Percentiles rank a stretch among this genome's conserved stretches.
phyloP scores from a whole-genome alignment of 1,140 invertebrate genomes.

The Aphis craccivora region DNA sequence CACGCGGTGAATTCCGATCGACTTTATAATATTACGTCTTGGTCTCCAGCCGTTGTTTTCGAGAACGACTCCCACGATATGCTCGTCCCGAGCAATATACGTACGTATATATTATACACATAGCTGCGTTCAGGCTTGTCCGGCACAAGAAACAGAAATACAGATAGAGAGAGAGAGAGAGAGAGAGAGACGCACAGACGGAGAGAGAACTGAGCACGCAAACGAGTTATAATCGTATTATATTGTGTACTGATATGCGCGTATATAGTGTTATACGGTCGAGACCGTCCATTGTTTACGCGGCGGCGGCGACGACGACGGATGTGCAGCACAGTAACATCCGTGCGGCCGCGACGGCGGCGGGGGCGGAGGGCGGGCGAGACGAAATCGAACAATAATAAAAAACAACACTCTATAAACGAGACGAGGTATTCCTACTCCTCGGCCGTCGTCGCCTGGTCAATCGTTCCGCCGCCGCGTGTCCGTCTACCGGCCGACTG shows the following conservation, averaged over 20 bases:
- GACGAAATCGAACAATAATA: background rate
- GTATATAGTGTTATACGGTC: background rate
- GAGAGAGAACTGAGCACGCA: background rate
- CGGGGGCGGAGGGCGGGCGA: background rate
- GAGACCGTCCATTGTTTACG: background rate
- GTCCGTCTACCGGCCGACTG: background rate
- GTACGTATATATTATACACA: background rate
- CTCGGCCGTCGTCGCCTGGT: background rate
- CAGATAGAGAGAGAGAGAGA: background rate
- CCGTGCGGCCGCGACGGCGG: no score
- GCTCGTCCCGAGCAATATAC: background rate
- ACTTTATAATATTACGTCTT: background rate
- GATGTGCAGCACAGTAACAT: background rate
- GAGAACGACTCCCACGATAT: constrained; percentile 20
- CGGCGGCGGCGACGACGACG: no score
- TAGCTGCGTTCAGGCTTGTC: no score
- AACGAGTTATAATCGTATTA: constrained; percentile 9
- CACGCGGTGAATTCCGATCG: background rate
- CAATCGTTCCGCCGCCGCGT: background rate
- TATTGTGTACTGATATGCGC: background rate
- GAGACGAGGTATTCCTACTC: background rate
- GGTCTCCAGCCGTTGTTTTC: background rate
- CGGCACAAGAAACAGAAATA: background rate
- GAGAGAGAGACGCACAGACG: background rate
- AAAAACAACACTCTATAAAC: background rate